Evolutionary conservation across 1,140 invertebrate genomes (phyloP).

Genomic region (Phthorimaea operculella): DNA sequence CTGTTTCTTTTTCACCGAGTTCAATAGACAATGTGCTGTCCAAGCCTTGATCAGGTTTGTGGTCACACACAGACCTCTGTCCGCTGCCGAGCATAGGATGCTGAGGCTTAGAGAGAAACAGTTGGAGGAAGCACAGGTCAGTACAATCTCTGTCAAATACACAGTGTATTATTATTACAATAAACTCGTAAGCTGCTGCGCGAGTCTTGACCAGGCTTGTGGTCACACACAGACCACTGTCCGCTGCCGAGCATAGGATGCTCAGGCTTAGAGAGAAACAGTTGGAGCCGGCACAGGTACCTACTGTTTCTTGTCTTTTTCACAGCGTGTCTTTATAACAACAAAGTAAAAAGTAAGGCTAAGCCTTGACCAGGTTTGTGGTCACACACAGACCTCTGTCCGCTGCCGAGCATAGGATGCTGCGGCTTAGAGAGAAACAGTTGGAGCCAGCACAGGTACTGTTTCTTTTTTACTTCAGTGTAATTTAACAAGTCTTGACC

Average conservation of each 20-base stretch:
- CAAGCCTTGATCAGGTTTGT: constrained; percentile 86
- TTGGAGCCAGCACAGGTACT: constrained; percentile 79
- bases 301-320: too few relatives aligned
- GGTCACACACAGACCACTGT: constrained; percentile 89
- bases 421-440: constrained; percentile 86
- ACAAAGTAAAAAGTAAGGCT: too few relatives aligned
- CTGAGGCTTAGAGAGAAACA: constrained; percentile 88
- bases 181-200: too few relatives aligned
- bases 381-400: constrained; percentile 93
- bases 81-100: constrained; percentile 86
- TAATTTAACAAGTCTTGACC: constrained; percentile 82
- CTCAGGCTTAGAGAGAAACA: constrained; percentile 88
- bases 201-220: constrained; percentile 85
- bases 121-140: constrained; percentile 79
- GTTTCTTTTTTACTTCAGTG: too few relatives aligned
- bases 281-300: constrained; percentile 79
- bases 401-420: constrained; percentile 86
- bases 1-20: too few relatives aligned
- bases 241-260: constrained; percentile 86
- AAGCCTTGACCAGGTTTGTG: constrained; percentile 85
- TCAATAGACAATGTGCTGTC: constrained; percentile 63
- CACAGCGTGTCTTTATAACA: too few relatives aligned
- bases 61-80: constrained; percentile 89
- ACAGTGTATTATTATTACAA: too few relatives aligned
- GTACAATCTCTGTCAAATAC: too few relatives aligned